These are phyloP conservation scores for Drosophila lini DNA, from an alignment of 1,140 invertebrate species.

Conservation along the genomic window DNA sequence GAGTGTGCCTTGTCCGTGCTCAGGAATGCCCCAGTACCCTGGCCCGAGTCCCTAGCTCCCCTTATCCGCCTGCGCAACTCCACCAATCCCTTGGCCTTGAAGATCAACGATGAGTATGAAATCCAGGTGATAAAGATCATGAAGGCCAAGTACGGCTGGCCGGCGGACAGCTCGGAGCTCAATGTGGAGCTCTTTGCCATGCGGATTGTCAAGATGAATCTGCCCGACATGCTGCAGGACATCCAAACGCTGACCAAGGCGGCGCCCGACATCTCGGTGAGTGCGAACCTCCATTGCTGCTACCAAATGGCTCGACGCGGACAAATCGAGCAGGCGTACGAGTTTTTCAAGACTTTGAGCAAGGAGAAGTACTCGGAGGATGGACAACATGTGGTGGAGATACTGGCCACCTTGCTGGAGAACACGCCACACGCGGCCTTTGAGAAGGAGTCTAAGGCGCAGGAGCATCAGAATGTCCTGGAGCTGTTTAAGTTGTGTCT, in stretches of 20 bases:
- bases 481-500: slow-evolving; percentile 72
- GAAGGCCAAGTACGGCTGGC: slow-evolving; percentile 83
- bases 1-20: slow-evolving; percentile 73
- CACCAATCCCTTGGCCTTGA: slow-evolving; percentile 72
- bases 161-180: slow-evolving; percentile 65
- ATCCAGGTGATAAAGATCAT: slow-evolving; percentile 83
- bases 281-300: slow-evolving; percentile 76
- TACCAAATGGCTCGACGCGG: slow-evolving; percentile 73
- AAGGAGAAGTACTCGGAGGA: slow-evolving; percentile 44
- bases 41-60: slow-evolving; percentile 65
- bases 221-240: slow-evolving; percentile 80
- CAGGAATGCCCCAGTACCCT: slow-evolving; percentile 76
- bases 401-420: slow-evolving; percentile 59
- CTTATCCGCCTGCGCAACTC: slow-evolving; percentile 72
- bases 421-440: slow-evolving; percentile 26
- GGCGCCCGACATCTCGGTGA: slow-evolving; percentile 58
- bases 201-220: slow-evolving; percentile 75
- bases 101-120: slow-evolving; percentile 79
- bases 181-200: slow-evolving; percentile 75
- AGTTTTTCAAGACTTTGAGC: slow-evolving; percentile 67
- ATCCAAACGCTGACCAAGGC: slow-evolving; percentile 70
- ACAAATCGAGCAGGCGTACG: slow-evolving; percentile 68
- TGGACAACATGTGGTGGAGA: slow-evolving; percentile 53
- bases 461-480: slow-evolving; percentile 60
- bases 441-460: slow-evolving; percentile 29